phyloP scores from a whole-genome alignment of 2,888 invertebrate genomes.

The Luperina testacea region DNA sequence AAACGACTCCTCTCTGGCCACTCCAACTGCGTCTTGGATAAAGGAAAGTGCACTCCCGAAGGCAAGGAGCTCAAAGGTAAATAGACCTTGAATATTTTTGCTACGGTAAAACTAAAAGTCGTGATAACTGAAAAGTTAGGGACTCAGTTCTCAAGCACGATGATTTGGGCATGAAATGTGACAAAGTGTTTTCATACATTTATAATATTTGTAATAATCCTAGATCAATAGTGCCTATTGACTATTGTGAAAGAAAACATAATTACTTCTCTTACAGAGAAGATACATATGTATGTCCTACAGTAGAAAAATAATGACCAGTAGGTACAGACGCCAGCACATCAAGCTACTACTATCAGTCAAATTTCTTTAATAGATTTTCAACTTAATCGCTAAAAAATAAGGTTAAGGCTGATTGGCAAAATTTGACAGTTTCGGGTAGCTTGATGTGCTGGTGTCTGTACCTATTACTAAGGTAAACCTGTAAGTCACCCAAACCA shows the following conservation, averaged over 20 bases:
- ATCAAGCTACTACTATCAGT: no score
- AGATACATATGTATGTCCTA: no score
- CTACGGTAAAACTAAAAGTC: background rate
- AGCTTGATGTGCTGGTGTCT: no score
- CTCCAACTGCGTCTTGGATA: conserved; percentile 91
- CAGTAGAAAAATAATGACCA: background rate
- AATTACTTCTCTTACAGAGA: no score
- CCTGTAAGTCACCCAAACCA: background rate
- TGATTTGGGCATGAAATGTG: background rate
- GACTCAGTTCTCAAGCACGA: background rate
- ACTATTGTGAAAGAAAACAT: no score
- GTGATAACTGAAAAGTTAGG: background rate
- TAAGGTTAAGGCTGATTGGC: no score
- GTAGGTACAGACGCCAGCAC: background rate
- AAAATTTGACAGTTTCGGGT: no score
- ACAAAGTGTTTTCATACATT: background rate
- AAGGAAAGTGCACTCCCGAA: conserved; percentile 92
- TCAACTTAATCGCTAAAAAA: no score
- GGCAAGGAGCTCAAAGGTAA: conserved; percentile 93
- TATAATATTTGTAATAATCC: background rate
- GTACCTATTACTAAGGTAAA: background rate
- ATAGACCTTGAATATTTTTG: background rate
- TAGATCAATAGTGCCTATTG: background rate
- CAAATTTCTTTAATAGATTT: no score
- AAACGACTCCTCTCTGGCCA: conserved; percentile 92